These are phyloP conservation scores for Ethmia dodecea DNA, from an alignment of 2,888 invertebrate genomes.

Conservation along the genomic window DNA sequence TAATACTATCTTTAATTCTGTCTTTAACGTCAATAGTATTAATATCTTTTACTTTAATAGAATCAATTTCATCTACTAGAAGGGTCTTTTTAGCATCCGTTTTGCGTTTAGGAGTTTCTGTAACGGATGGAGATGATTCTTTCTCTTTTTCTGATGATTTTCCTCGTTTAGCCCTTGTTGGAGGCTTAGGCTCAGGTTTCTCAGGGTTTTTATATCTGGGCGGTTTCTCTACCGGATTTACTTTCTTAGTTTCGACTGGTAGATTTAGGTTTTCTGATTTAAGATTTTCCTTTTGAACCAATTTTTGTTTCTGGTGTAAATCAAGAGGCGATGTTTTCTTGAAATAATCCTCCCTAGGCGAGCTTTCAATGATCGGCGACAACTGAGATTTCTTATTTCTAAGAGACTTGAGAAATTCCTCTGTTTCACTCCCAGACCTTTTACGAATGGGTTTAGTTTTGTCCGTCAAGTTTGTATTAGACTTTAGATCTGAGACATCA, in stretches of 20 bases:
- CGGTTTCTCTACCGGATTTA: slow-evolving; percentile 67
- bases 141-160: slow-evolving; percentile 53
- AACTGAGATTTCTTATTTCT: slow-evolving; percentile 82
- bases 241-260: slow-evolving; percentile 53
- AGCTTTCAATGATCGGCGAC: slow-evolving; percentile 88
- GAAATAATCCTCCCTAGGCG: slow-evolving; percentile 84
- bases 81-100: slow-evolving; percentile 52
- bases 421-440: slow-evolving; percentile 79
- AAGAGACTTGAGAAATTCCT: slow-evolving; percentile 73
- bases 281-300: slow-evolving; percentile 39
- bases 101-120: slow-evolving; percentile 63
- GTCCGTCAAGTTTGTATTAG: slow-evolving; percentile 58
- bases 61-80: slow-evolving; percentile 60
- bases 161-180: slow-evolving; percentile 50
- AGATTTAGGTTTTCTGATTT: slow-evolving; percentile 38
- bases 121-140: slow-evolving; percentile 51
- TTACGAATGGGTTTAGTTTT: slow-evolving; percentile 72
- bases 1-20: slow-evolving; percentile 70
- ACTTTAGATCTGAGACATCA: slow-evolving; percentile 81
- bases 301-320: slow-evolving; percentile 51
- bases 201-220: slow-evolving; percentile 59
- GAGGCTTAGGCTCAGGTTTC: slow-evolving; percentile 61
- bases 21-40: slow-evolving; percentile 55
- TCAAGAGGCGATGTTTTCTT: slow-evolving; percentile 64
- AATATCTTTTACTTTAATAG: slow-evolving; percentile 40